Conservation (phyloP, 1,140 invertebrate genomes). For the Andrena cerasifolii region DNA sequence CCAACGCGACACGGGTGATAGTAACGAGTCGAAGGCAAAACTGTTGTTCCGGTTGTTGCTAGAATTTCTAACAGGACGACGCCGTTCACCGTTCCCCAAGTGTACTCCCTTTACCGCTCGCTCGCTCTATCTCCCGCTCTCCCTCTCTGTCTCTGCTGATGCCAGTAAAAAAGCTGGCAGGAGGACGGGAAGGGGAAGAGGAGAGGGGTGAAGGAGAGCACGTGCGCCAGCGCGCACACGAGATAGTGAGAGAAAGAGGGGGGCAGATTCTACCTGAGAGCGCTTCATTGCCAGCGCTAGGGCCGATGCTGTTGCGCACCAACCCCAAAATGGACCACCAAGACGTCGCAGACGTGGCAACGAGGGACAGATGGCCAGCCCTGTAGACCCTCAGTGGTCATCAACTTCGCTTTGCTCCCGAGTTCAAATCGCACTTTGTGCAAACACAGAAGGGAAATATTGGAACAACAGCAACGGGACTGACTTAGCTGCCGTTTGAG, state of each 20-base stretch:
- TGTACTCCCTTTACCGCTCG: conserved; percentile 4
- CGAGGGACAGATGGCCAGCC: conserved; percentile 59
- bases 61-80: conserved; percentile 16
- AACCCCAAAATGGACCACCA: conserved; percentile 60
- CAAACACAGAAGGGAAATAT: background rate
- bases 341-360: conserved; percentile 56
- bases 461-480: no score
- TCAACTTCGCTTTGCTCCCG: conserved; percentile 39
- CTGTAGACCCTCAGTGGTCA: conserved; percentile 48
- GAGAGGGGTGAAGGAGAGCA: conserved; percentile 39
- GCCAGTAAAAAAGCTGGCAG: conserved; percentile 28
- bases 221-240: conserved; percentile 30
- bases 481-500: background rate
- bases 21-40: background rate
- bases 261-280: conserved; percentile 45
- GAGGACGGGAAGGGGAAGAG: conserved; percentile 8
- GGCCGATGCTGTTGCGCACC: conserved; percentile 48
- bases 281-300: conserved; percentile 53
- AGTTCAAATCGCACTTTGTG: conserved; percentile 22
- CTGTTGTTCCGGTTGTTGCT: background rate
- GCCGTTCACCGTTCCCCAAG: background rate
- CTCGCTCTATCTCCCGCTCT: no score
- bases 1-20: background rate
- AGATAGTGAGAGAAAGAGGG: conserved; percentile 21
- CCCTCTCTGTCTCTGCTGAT: conserved; percentile 19